Percentiles rank a stretch among this genome's conserved stretches.
phyloP scores from a whole-genome alignment of 64 coral and sea anemone genomes.

The Actinia equina region DNA sequence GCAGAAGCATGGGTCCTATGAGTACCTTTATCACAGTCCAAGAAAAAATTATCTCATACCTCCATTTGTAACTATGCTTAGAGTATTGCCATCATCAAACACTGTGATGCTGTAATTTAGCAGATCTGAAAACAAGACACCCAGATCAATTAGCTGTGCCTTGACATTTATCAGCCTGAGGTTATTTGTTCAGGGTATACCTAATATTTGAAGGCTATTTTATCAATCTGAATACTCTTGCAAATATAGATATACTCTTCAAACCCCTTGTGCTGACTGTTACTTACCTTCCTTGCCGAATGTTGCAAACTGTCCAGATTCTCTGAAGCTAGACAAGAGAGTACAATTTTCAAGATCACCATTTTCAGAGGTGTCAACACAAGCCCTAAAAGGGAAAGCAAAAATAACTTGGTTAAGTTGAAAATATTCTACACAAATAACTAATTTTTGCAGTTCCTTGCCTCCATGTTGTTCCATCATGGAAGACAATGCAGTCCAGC shows the following conservation, averaged over 20 bases:
- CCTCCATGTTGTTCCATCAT: conserved; percentile 96
- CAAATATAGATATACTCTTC: background rate
- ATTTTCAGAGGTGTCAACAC: conserved; percentile 90
- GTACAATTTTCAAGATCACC: conserved; percentile 82
- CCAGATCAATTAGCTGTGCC: background rate
- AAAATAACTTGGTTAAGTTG: background rate
- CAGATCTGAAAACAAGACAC: conserved; percentile 61
- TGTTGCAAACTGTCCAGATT: conserved; percentile 89
- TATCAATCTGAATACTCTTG: background rate
- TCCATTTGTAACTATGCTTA: conserved; percentile 79
- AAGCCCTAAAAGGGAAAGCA: conserved; percentile 42
- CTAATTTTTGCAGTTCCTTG: background rate
- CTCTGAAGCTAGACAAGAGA: conserved; percentile 69
- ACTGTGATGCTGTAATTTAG: conserved; percentile 85
- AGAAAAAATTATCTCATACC: conserved; percentile 2
- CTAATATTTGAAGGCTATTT: background rate
- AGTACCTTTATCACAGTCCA: too few species aligned
- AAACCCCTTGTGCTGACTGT: background rate
- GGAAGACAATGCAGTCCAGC: conserved; percentile 89
- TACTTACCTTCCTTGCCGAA: conserved; percentile 80
- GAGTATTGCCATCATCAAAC: conserved; percentile 82
- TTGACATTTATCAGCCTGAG: background rate
- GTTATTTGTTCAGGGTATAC: too few species aligned
- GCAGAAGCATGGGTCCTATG: too few species aligned
- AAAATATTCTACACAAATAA: too few species aligned